A percentile compares a stretch with the other conserved stretches of the same genome.
These are phyloP conservation scores for Beris chalybata DNA, from an alignment of 2,888 invertebrate genomes.

Conservation along the genomic window DNA sequence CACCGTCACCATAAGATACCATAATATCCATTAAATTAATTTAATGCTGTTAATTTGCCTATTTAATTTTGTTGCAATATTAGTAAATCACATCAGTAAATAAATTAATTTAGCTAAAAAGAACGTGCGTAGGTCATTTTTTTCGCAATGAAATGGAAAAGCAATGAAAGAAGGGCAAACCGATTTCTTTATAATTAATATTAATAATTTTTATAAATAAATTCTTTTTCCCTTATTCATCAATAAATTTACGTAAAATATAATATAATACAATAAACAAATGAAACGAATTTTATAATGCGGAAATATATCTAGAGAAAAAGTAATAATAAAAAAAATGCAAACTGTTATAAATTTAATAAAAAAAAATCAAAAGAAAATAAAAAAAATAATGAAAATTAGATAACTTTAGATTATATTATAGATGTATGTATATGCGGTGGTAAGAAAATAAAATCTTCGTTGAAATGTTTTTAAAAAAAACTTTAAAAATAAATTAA, in stretches of 20 bases:
- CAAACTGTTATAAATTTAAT: slow-evolving; percentile 25
- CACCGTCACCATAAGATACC: too few species aligned
- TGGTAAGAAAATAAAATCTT: slow-evolving; percentile 10
- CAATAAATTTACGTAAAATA: slow-evolving; percentile 15
- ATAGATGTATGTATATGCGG: slow-evolving; percentile 16
- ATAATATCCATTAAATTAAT: too few species aligned
- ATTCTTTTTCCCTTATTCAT: slow-evolving; percentile 11
- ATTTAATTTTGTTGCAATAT: too few species aligned
- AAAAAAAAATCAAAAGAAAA: slow-evolving; percentile 13
- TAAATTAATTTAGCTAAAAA: too few species aligned
- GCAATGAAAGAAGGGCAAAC: background rate
- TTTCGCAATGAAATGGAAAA: slow-evolving; percentile 1
- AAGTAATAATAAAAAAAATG: slow-evolving; percentile 9
- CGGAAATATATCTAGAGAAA: slow-evolving; percentile 20
- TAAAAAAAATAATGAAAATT: slow-evolving; percentile 18
- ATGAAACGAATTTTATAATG: slow-evolving; percentile 32
- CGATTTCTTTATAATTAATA: background rate
- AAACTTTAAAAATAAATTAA: slow-evolving; percentile 4
- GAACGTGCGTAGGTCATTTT: background rate
- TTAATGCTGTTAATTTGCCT: too few species aligned
- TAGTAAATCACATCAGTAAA: too few species aligned
- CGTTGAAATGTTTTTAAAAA: slow-evolving; percentile 25
- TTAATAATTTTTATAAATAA: background rate
- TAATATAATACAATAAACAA: slow-evolving; percentile 31
- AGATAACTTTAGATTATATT: slow-evolving; percentile 26